phyloP scores from a whole-genome alignment of 2,797 vertebrate species.

The Falco rusticolus region DNA sequence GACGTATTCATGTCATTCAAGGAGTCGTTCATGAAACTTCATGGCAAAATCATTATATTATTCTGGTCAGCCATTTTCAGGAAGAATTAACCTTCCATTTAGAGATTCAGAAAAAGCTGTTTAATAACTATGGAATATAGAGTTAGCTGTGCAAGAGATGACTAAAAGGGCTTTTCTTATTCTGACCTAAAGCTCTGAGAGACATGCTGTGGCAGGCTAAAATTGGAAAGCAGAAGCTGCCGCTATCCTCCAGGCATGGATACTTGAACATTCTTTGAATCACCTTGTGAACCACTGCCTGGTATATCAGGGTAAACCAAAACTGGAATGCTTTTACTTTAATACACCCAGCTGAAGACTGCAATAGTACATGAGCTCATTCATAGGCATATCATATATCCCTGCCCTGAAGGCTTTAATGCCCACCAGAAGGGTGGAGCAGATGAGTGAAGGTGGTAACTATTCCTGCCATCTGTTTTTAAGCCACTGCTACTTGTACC shows the following conservation, averaged over 20 bases:
- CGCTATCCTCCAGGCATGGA: neutral
- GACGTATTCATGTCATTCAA: neutral
- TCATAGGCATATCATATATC: neutral
- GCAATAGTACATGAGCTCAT: neutral
- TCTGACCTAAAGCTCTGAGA: neutral
- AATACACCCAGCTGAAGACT: neutral
- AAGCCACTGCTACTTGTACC: neutral
- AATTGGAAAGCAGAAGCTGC: neutral
- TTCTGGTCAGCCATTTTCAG: neutral
- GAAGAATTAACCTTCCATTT: conserved; percentile 3
- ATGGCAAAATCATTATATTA: neutral
- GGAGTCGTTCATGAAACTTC: neutral
- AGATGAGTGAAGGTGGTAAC: conserved; percentile 3
- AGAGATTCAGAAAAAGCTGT: neutral
- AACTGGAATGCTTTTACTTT: conserved; percentile 12
- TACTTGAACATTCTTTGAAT: conserved; percentile 8
- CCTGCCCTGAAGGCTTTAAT: neutral
- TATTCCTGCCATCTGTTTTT: neutral
- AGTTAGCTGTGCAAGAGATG: neutral
- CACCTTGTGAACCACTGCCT: neutral
- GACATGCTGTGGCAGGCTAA: neutral
- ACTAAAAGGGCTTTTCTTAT: neutral
- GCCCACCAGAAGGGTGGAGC: conserved; percentile 19
- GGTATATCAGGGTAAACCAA: neutral
- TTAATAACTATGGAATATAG: neutral